Percentiles rank a stretch among this genome's conserved stretches.
phyloP scores from a whole-genome alignment of 2,888 invertebrate species.

The Hipparchia semele region DNA sequence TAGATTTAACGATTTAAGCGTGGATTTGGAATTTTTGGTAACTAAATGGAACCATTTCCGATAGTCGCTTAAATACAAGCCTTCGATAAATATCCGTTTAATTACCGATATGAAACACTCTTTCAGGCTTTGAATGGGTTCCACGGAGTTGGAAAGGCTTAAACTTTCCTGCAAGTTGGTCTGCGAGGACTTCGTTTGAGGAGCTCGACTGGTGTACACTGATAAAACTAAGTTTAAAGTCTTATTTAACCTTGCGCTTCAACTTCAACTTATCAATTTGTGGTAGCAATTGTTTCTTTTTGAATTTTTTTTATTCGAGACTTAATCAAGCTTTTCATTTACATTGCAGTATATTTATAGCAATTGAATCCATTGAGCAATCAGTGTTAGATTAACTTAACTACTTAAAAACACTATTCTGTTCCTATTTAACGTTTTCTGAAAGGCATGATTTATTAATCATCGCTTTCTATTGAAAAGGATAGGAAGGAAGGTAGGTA shows the following conservation, averaged over 20 bases:
- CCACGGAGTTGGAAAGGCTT: constrained; percentile 22
- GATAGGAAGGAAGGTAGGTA: no score
- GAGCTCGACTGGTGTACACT: constrained; percentile 26
- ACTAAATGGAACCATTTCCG: no score
- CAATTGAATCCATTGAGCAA: no score
- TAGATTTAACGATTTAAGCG: no score
- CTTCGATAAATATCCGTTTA: constrained; percentile 26
- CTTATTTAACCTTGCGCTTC: constrained; percentile 15
- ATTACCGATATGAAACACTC: constrained; percentile 34
- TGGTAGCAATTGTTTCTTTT: constrained; percentile 3
- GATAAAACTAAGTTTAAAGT: constrained; percentile 30
- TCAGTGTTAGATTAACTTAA: no score
- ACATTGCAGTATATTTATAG: neutral
- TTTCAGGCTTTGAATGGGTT: constrained; percentile 27
- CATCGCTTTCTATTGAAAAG: no score
- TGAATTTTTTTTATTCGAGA: neutral
- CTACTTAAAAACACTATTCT: no score
- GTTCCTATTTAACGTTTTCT: no score
- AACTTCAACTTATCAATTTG: constrained; percentile 1
- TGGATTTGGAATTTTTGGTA: no score
- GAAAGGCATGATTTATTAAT: no score
- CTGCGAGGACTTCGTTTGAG: constrained; percentile 23
- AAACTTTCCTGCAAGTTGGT: constrained; percentile 22
- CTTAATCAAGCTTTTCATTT: neutral
- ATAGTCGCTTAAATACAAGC: no score